Evolutionary conservation across 2,888 invertebrate genomes (phyloP), one percentile per base, ranked within the genome.

Genomic region (Galerucella pusilla): DNA sequence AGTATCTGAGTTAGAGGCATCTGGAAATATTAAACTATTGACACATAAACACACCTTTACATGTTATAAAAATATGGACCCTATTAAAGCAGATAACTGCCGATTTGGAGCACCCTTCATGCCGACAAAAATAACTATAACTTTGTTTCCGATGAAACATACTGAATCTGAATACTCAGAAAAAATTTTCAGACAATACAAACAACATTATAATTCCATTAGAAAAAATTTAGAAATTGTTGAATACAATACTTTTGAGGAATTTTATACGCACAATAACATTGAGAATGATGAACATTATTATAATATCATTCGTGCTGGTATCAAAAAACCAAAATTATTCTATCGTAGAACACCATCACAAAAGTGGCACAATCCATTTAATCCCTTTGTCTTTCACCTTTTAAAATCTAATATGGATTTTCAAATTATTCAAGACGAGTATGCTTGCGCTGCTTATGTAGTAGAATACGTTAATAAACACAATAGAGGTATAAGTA

Each of bases 31-130:
- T 20, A 76, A 80, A 57, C 71, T 82, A 25, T 82, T 83, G 79
- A 80, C 77, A 12, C 84, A 85, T 72, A 81, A 82, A 28, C 84
- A 84, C 71, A 84, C 83, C 2, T 82, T 81, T 71, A 84, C 83
- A 2, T 83, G 84, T 77, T 81, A 80, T 54, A 84, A 83, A 79
- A 80, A 78, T 75, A n/a, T 57, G 12, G 3, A 46, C 11, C 10
- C 69, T 9, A 61, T 64, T 25, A 79, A 69, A 14, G 42, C 16
- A 11, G 66, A 78, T 14, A 77, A 78, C 59, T 80, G 80, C 68
- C 54, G 84, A 75, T 86, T 85, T 79, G 84, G 80, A 28, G 83
- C 83, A 14, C 85, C 85, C 10, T 85, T 85, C 68, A 78, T 82
- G 82, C 85, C 83, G 6, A 77, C 74, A 65, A 67, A 76, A 20